These are phyloP conservation scores for Tipula vernalis DNA, from an alignment of 2,888 invertebrate species.

Conservation along the genomic window DNA sequence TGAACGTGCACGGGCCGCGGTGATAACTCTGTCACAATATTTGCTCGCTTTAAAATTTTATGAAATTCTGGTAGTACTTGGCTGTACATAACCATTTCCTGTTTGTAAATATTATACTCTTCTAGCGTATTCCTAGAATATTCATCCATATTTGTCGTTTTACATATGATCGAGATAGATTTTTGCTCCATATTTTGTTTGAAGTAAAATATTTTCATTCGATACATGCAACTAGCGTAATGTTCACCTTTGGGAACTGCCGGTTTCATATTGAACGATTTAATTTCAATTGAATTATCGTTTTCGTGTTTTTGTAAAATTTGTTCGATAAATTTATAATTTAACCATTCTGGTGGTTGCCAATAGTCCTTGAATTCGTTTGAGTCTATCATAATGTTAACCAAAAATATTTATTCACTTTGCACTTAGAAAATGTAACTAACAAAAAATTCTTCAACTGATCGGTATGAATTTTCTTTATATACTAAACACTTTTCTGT, in stretches of 20 bases:
- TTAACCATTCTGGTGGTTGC: constrained; percentile 5
- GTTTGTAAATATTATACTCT: constrained; percentile 30
- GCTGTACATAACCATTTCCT: constrained; percentile 31
- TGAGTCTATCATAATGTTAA: neutral
- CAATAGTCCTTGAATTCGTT: neutral
- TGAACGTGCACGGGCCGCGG: constrained; percentile 22
- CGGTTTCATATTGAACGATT: constrained; percentile 18
- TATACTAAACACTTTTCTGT: neutral
- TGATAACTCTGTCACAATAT: constrained; percentile 18
- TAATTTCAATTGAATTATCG: neutral
- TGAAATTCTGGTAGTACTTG: constrained; percentile 27
- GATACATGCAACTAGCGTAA: constrained; percentile 28
- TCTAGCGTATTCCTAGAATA: constrained; percentile 24
- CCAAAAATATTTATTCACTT: neutral
- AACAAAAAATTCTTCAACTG: neutral
- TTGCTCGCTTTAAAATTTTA: constrained; percentile 28
- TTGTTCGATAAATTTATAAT: neutral
- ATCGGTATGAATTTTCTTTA: neutral
- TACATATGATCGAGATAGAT: constrained; percentile 27
- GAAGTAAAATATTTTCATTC: constrained; percentile 19
- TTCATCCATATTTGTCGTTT: constrained; percentile 26
- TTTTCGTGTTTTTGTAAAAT: constrained; percentile 9
- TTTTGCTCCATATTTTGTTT: constrained; percentile 10
- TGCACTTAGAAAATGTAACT: neutral
- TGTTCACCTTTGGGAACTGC: constrained; percentile 31